phyloP scores from a whole-genome alignment of 1,140 invertebrate species.

The Drosophila sturtevanti region DNA sequence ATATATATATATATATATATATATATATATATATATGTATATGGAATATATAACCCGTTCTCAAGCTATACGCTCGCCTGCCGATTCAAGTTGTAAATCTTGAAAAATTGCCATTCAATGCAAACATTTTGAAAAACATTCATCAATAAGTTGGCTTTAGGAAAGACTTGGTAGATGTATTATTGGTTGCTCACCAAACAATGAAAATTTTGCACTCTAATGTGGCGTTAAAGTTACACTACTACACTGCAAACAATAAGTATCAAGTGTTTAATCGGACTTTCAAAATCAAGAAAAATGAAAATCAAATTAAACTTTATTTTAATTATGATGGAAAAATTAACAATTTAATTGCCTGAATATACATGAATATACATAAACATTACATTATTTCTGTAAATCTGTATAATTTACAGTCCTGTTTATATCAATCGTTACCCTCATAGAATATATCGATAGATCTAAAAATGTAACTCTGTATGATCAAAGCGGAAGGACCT shows the following conservation, averaged over 20 bases:
- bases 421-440: no score
- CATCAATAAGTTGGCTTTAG: constrained; percentile 66
- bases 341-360: no score
- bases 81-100: constrained; percentile 73
- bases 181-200: constrained; percentile 37
- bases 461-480: no score
- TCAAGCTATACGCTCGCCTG: constrained; percentile 28
- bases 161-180: constrained; percentile 29
- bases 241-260: constrained; percentile 34
- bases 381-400: no score
- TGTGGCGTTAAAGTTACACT: constrained; percentile 24
- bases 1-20: neutral
- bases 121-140: constrained; percentile 75
- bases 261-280: no score
- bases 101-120: constrained; percentile 81
- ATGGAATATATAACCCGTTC: neutral
- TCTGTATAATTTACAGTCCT: no score
- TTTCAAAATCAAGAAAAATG: no score
- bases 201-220: constrained; percentile 36
- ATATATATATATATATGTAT: neutral
- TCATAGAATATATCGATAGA: no score
- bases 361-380: no score
- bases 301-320: no score
- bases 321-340: no score
- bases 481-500: no score